These are phyloP conservation scores for Drosophila burlai DNA, from an alignment of 1,140 invertebrate species.

Conservation along the genomic window DNA sequence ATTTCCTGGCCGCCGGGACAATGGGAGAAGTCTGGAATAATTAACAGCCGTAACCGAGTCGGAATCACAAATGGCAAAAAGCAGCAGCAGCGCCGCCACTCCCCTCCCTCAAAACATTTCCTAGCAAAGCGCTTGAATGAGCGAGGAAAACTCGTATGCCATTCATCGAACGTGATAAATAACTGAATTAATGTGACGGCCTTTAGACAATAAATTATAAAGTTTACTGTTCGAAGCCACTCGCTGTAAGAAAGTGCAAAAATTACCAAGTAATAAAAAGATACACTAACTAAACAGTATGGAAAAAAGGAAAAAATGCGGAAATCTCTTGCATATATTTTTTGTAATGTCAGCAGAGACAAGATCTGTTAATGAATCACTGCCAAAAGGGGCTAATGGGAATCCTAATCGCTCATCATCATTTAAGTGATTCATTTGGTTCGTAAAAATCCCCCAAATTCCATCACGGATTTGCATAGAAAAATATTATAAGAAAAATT, in stretches of 20 bases:
- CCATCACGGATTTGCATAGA: conserved; percentile 1
- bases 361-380: conserved; percentile 37
- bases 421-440: conserved; percentile 8
- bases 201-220: conserved; percentile 70
- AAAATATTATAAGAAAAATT: conserved; percentile 2
- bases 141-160: conserved; percentile 44
- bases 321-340: conserved; percentile 8
- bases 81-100: not conserved
- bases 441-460: conserved; percentile 8
- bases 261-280: conserved; percentile 36
- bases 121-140: conserved; percentile 43
- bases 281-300: not conserved
- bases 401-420: conserved; percentile 6
- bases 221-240: conserved; percentile 47
- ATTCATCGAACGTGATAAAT: conserved; percentile 72
- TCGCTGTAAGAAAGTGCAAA: conserved; percentile 33
- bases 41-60: conserved; percentile 70
- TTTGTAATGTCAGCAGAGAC: conserved; percentile 19
- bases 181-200: conserved; percentile 80
- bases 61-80: conserved; percentile 52
- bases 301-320: conserved; percentile 8
- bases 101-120: conserved; percentile 45
- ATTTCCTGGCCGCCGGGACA: conserved; percentile 40
- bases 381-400: conserved; percentile 2
- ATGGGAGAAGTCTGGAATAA: conserved; percentile 60